A percentile compares a stretch with the other conserved stretches of the same genome.
Evolutionary conservation across 2,113 vertebrate genomes (phyloP).

Genomic region (Cairina moschata): DNA sequence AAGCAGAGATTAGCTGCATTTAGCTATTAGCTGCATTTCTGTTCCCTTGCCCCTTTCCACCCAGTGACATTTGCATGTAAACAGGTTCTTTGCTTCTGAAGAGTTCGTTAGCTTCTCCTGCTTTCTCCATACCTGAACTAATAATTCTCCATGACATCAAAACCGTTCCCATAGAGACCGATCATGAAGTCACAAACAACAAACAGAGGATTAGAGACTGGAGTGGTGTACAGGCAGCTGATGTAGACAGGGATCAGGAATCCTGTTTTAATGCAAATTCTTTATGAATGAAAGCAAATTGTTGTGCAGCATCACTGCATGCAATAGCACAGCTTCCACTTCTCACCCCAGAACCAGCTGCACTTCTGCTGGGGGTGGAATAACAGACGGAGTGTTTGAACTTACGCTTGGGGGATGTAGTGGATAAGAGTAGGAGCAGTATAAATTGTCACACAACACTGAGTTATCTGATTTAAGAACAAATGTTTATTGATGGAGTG

Average conservation of each 20-base stretch:
- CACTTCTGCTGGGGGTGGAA: neutral
- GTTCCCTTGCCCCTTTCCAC: neutral
- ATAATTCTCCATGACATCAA: neutral
- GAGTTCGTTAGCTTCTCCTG: neutral
- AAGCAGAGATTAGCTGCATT: neutral
- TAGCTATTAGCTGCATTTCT: neutral
- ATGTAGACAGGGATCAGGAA: neutral
- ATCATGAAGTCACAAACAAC: neutral
- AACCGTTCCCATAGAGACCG: neutral
- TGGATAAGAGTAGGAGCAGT: rapidly evolving
- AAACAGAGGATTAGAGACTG: neutral
- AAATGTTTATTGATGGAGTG: neutral
- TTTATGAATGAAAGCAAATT: neutral
- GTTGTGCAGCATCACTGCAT: neutral
- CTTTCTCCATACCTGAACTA: neutral
- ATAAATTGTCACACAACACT: rapidly evolving
- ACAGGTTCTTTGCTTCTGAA: neutral
- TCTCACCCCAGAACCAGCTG: neutral
- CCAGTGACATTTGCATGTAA: neutral
- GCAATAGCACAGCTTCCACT: neutral
- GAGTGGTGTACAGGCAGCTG: neutral
- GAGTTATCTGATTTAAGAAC: neutral
- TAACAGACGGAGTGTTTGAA: no score
- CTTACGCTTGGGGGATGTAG: neutral
- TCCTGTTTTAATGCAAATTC: neutral